Percentiles rank a stretch among this genome's conserved stretches.
Evolutionary conservation across 2,797 vertebrate genomes (phyloP).

Genomic region (Huso huso): DNA sequence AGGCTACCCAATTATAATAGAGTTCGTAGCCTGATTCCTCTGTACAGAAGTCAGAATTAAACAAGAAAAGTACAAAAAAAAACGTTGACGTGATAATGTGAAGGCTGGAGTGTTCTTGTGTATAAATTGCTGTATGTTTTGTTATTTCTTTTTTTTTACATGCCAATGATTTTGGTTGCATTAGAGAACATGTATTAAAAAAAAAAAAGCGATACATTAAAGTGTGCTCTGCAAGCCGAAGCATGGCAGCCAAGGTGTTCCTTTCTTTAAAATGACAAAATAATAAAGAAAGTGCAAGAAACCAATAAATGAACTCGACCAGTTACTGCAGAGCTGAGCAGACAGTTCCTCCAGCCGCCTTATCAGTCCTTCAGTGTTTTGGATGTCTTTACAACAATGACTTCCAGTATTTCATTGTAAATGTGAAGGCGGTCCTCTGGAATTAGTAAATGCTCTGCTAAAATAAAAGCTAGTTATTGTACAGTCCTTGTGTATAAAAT

Average conservation of each 20-base stretch:
- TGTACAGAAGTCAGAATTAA: slow-evolving; percentile 62
- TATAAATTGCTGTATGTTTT: slow-evolving; percentile 56
- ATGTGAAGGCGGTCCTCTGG: too few species aligned
- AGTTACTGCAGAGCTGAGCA: too few species aligned
- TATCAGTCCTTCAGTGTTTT: too few species aligned
- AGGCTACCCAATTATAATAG: slow-evolving; percentile 67
- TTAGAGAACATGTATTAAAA: slow-evolving; percentile 49
- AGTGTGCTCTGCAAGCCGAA: slow-evolving; percentile 53
- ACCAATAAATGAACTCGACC: too few species aligned
- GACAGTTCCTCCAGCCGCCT: too few species aligned
- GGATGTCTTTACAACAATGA: too few species aligned
- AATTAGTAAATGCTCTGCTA: too few species aligned
- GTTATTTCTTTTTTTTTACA: slow-evolving; percentile 47
- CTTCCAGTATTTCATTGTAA: too few species aligned
- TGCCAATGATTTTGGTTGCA: slow-evolving; percentile 48
- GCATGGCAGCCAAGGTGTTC: slow-evolving; percentile 29
- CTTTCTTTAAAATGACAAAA: background rate
- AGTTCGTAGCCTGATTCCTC: slow-evolving; percentile 73
- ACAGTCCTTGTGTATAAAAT: too few species aligned
- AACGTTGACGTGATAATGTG: slow-evolving; percentile 53
- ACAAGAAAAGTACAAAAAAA: slow-evolving; percentile 6
- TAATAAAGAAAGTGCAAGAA: too few species aligned
- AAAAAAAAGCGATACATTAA: slow-evolving; percentile 54
- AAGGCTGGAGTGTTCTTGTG: slow-evolving; percentile 71
- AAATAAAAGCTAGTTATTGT: too few species aligned